These are phyloP conservation scores for Gortyna flavago DNA, from an alignment of 2,888 invertebrate genomes.

Conservation along the genomic window DNA sequence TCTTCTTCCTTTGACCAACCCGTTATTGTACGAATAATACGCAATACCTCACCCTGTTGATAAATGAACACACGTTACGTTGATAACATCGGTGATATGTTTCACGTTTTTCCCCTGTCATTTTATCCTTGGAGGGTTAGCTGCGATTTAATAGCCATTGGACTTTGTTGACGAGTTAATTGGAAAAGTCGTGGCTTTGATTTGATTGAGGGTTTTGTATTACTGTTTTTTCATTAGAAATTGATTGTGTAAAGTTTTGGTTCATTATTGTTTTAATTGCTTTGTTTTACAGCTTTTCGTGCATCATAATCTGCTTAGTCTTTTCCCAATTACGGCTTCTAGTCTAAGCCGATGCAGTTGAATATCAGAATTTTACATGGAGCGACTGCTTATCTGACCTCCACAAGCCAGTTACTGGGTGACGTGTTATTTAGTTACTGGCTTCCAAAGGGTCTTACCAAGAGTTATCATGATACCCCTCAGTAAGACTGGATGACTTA, in stretches of 20 bases:
- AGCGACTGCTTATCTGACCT: neutral
- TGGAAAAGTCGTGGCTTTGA: constrained; percentile 28
- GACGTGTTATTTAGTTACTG: neutral
- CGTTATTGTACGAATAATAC: constrained; percentile 78
- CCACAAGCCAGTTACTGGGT: neutral
- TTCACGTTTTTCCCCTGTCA: constrained; percentile 69
- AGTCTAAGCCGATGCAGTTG: neutral
- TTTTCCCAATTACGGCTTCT: neutral
- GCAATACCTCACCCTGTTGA: constrained; percentile 77
- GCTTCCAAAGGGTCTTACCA: neutral
- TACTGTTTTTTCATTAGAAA: constrained; percentile 16
- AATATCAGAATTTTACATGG: neutral
- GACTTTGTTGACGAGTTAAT: constrained; percentile 40
- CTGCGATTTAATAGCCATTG: constrained; percentile 43
- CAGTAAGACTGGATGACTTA: neutral
- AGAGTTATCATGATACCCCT: too few species aligned
- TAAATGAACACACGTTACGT: constrained; percentile 77
- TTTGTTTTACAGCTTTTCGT: neutral
- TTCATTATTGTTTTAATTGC: neutral
- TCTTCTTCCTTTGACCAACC: constrained; percentile 45
- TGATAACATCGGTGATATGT: constrained; percentile 77
- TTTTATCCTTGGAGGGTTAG: constrained; percentile 54
- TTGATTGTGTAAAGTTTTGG: neutral
- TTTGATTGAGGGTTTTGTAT: constrained; percentile 22
- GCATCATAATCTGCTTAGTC: neutral